Evolutionary conservation across 2,797 vertebrate species (phyloP).

Genomic region (Melanotaenia maccullochi): DNA sequence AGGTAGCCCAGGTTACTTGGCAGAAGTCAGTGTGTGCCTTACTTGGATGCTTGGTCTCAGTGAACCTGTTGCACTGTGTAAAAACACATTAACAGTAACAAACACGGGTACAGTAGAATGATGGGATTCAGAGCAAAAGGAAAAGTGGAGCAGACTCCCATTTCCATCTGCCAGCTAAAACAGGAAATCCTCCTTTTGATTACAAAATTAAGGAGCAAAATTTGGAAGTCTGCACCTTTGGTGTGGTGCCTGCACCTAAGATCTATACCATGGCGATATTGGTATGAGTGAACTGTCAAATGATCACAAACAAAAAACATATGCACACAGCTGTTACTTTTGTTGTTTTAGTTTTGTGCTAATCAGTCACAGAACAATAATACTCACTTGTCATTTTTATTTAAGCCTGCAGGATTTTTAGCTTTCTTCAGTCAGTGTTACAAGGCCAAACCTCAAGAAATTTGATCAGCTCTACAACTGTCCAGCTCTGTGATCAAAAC

Average conservation of each 20-base stretch:
- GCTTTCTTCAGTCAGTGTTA: slow-evolving; percentile 32
- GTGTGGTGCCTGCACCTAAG: slow-evolving; percentile 53
- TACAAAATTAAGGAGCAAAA: slow-evolving; percentile 66
- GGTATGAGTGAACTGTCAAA: slow-evolving; percentile 30
- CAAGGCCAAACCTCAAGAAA: slow-evolving; percentile 51
- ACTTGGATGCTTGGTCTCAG: slow-evolving; percentile 35
- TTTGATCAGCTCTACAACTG: slow-evolving; percentile 33
- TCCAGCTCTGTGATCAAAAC: slow-evolving; percentile 48
- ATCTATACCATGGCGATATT: slow-evolving; percentile 14
- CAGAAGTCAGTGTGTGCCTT: slow-evolving; percentile 40
- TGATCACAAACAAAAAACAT: slow-evolving; percentile 13
- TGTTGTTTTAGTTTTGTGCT: slow-evolving; percentile 6
- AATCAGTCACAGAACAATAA: slow-evolving; percentile 28
- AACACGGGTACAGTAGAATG: slow-evolving; percentile 43
- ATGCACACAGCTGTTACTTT: slow-evolving; percentile 4
- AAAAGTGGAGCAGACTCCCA: slow-evolving; percentile 64
- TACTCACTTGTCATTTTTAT: slow-evolving; percentile 21
- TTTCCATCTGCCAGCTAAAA: slow-evolving; percentile 64
- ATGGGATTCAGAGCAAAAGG: slow-evolving; percentile 56
- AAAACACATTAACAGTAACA: slow-evolving; percentile 7
- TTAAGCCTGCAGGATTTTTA: slow-evolving; percentile 38
- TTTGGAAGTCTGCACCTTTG: slow-evolving; percentile 35
- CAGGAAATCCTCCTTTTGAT: slow-evolving; percentile 86
- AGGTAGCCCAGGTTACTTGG: slow-evolving; percentile 30
- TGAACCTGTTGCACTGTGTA: slow-evolving; percentile 66